A percentile compares a stretch with the other conserved stretches of the same genome.
Evolutionary conservation across 1,140 invertebrate genomes (phyloP).

Genomic region (Epicauta chinensis): DNA sequence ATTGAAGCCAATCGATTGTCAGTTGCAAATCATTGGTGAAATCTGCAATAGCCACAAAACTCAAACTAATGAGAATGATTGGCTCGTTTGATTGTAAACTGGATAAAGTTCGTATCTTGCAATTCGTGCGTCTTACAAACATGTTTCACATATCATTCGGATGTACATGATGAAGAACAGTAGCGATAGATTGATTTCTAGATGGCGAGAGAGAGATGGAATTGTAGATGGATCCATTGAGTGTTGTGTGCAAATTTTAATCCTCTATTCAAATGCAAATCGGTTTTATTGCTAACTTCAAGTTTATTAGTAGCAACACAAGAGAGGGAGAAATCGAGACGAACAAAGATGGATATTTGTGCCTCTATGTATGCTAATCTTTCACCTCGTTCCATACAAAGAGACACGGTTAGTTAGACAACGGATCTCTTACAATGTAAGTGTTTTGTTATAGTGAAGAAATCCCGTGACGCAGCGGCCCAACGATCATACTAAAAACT

Average conservation of each 20-base stretch:
- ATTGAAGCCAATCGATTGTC: too few species aligned
- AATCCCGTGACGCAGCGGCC: slow-evolving; percentile 8
- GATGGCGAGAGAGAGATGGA: too few species aligned
- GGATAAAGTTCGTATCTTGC: slow-evolving; percentile 2
- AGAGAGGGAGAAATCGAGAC: too few species aligned
- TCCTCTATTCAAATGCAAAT: slow-evolving; percentile 37
- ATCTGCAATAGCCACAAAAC: background rate
- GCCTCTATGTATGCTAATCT: slow-evolving; percentile 33
- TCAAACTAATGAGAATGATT: slow-evolving; percentile 26
- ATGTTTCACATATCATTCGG: too few species aligned
- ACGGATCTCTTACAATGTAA: slow-evolving; percentile 13
- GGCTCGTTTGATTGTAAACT: slow-evolving; percentile 24
- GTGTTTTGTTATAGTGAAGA: slow-evolving; percentile 18
- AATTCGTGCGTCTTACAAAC: too few species aligned
- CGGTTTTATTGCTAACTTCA: slow-evolving; percentile 37
- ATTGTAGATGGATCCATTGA: slow-evolving; percentile 12
- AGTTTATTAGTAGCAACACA: slow-evolving; percentile 33
- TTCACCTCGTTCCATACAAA: slow-evolving; percentile 13
- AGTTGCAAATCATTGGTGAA: too few species aligned
- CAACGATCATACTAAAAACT: too few species aligned
- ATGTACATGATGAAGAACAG: too few species aligned
- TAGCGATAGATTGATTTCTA: too few species aligned
- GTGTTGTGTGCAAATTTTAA: slow-evolving; percentile 31
- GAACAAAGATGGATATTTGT: background rate
- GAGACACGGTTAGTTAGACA: slow-evolving; percentile 23